phyloP scores from a whole-genome alignment of 1,140 invertebrate genomes.

The Heliconius congener region DNA sequence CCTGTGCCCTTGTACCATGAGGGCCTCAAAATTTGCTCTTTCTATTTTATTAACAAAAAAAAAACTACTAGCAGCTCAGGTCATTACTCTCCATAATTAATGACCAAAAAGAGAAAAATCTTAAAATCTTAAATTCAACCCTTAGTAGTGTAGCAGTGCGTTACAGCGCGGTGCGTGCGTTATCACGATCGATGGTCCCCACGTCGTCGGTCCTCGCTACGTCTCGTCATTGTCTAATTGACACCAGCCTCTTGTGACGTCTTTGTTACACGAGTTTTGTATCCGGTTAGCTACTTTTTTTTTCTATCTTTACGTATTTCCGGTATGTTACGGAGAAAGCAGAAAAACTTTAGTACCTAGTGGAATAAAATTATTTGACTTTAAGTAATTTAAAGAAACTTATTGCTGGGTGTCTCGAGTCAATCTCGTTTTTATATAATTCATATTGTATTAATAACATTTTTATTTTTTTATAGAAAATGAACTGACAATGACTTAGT shows the following conservation, averaged over 20 bases:
- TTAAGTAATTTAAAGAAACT: too few relatives aligned
- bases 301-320: not conserved
- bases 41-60: too few relatives aligned
- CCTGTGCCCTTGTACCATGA: too few relatives aligned
- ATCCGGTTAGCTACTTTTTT: not conserved
- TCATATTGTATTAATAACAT: too few relatives aligned
- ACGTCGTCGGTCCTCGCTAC: not conserved
- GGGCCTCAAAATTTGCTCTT: too few relatives aligned
- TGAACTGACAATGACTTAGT: too few relatives aligned
- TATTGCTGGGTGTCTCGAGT: too few relatives aligned
- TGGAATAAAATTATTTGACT: too few relatives aligned
- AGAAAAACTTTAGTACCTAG: not conserved
- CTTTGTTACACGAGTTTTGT: not conserved
- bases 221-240: not conserved
- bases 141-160: not conserved
- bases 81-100: too few relatives aligned
- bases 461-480: too few relatives aligned
- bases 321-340: not conserved
- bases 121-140: not conserved
- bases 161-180: not conserved
- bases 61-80: too few relatives aligned
- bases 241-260: constrained; percentile 6
- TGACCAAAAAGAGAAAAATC: not conserved
- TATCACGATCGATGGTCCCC: constrained; percentile 2
- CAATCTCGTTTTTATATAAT: too few relatives aligned